Evolutionary conservation across 2,797 vertebrate genomes (phyloP).

Genomic region (Fistularia tabacaria): DNA sequence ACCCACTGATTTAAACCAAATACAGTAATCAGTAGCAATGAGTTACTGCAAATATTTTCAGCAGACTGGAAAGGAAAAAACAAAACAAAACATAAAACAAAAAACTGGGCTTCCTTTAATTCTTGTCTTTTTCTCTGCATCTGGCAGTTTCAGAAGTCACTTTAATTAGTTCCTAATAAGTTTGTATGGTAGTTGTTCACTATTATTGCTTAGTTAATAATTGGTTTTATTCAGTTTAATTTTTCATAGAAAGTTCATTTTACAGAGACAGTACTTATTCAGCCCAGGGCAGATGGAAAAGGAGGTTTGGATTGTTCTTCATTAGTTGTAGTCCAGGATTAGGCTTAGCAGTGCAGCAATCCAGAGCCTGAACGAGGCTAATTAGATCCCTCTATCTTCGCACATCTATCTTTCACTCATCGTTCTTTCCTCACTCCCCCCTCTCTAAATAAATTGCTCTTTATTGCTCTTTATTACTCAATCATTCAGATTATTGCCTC

Average conservation of each 20-base stretch:
- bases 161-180: no score
- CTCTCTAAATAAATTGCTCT: constrained; percentile 67
- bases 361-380: constrained; percentile 52
- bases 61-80: no score
- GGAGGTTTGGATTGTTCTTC: constrained; percentile 37
- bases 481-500: constrained; percentile 76
- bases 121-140: no score
- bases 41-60: no score
- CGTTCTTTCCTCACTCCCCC: constrained; percentile 35
- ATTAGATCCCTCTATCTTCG: constrained; percentile 75
- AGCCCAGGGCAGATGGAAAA: constrained; percentile 8
- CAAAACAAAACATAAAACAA: no score
- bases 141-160: no score
- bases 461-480: constrained; percentile 77
- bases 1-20: no score
- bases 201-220: no score
- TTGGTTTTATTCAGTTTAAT: no score
- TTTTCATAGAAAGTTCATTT: constrained; percentile 1
- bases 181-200: no score
- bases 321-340: constrained; percentile 47
- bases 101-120: no score
- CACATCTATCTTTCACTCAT: constrained; percentile 65
- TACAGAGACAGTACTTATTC: neutral
- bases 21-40: no score
- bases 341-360: constrained; percentile 39